phyloP scores from a whole-genome alignment of 2,888 invertebrate species.

The Epinotia nisella region DNA sequence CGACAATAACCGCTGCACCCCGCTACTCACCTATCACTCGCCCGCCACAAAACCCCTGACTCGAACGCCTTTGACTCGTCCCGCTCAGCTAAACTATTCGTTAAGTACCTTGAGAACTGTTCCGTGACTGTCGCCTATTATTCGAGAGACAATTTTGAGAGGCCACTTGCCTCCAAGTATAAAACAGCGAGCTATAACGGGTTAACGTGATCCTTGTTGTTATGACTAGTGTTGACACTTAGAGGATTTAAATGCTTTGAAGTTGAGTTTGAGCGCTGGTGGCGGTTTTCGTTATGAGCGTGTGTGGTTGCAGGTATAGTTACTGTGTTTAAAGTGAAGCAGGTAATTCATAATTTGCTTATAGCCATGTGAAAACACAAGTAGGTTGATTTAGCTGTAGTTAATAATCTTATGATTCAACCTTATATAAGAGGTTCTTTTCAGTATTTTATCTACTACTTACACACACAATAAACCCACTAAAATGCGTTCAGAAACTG shows the following conservation, averaged over 20 bases:
- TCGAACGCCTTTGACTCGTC: conserved; percentile 56
- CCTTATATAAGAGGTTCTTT: too few relatives aligned
- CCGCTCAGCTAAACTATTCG: conserved; percentile 58
- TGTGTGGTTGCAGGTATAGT: not conserved
- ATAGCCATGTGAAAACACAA: not conserved
- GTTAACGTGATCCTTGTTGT: conserved; percentile 46
- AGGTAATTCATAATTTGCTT: not conserved
- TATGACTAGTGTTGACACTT: conserved; percentile 31
- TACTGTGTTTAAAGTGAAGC: not conserved
- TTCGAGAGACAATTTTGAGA: conserved; percentile 57
- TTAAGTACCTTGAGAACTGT: conserved; percentile 59
- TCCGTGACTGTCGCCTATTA: conserved; percentile 58
- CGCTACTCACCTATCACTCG: conserved; percentile 4
- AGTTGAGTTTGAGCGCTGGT: conserved; percentile 14
- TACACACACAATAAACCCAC: too few relatives aligned
- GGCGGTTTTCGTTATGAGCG: conserved; percentile 11
- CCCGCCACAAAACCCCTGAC: conserved; percentile 41
- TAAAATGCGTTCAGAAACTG: too few relatives aligned
- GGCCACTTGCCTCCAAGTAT: conserved; percentile 55
- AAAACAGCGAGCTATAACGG: conserved; percentile 49
- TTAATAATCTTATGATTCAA: too few relatives aligned
- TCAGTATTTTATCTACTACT: too few relatives aligned
- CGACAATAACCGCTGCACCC: not conserved
- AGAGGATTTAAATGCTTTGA: conserved; percentile 42
- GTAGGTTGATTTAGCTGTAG: too few relatives aligned